A percentile compares a stretch with the other conserved stretches of the same genome.
Evolutionary conservation across 1,140 invertebrate species (phyloP).

Genomic region (Aphis gossypii): DNA sequence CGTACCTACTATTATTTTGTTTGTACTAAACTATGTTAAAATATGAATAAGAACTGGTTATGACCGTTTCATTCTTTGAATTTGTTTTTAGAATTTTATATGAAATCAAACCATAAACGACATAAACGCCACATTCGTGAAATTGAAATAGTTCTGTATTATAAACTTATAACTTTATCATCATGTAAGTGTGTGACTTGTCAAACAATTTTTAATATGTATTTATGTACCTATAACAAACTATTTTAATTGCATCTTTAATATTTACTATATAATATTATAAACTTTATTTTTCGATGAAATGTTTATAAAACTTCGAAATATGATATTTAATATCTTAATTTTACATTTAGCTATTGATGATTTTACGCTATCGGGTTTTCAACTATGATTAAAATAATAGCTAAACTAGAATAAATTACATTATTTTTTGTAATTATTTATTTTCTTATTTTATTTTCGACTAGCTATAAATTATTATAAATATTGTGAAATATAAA

Average conservation of each 20-base stretch:
- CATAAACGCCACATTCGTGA: not conserved
- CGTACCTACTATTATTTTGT: not conserved
- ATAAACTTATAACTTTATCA: not conserved
- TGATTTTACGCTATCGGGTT: not conserved
- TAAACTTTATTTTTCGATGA: not conserved
- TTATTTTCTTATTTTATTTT: not conserved
- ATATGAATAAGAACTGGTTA: not conserved
- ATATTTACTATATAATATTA: not conserved
- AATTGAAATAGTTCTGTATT: not conserved
- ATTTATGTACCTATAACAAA: not conserved
- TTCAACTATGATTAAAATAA: not conserved
- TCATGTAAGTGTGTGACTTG: not conserved
- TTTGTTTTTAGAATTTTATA: not conserved
- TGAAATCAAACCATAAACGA: not conserved
- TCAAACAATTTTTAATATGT: not conserved
- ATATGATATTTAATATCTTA: not conserved
- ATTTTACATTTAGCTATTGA: not conserved
- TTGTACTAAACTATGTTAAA: not conserved
- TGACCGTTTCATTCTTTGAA: not conserved
- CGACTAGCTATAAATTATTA: not conserved
- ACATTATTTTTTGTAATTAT: not conserved
- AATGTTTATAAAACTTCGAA: not conserved
- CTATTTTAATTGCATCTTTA: not conserved
- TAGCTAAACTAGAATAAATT: not conserved
- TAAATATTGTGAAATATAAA: not conserved